phyloP scores from a whole-genome alignment of 1,140 invertebrate genomes.

The Bursaphelenchus mucronatus region DNA sequence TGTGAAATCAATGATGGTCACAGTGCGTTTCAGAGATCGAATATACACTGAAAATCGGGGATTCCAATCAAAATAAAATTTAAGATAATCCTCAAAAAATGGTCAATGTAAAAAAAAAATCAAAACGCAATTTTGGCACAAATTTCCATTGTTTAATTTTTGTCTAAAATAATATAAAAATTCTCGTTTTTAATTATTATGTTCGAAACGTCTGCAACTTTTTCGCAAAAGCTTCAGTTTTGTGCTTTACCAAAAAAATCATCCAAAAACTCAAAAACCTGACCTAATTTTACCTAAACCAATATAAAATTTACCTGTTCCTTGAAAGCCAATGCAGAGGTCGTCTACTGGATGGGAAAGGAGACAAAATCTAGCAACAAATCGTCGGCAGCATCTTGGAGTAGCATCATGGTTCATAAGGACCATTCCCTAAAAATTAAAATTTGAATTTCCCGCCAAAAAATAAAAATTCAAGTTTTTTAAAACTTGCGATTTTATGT shows the following conservation, averaged over 20 bases:
- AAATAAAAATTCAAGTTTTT: constrained; percentile 9
- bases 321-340: constrained; percentile 48
- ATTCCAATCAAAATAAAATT: neutral
- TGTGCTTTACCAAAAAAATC: no score
- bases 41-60: constrained; percentile 75
- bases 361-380: constrained; percentile 38
- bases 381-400: constrained; percentile 59
- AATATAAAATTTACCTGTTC: constrained; percentile 35
- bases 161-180: no score
- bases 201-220: no score
- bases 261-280: neutral
- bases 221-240: no score
- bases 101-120: neutral
- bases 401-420: constrained; percentile 21
- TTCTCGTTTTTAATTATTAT: no score
- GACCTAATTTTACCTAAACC: neutral
- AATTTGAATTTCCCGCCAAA: constrained; percentile 6
- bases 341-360: constrained; percentile 35
- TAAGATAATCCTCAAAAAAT: neutral
- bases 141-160: no score
- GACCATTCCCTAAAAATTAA: constrained; percentile 42
- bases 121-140: no score
- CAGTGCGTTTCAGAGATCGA: constrained; percentile 88
- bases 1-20: constrained; percentile 68
- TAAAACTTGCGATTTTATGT: constrained; percentile 13